phyloP scores from a whole-genome alignment of 2,888 invertebrate genomes.

The Myathropa florea region DNA sequence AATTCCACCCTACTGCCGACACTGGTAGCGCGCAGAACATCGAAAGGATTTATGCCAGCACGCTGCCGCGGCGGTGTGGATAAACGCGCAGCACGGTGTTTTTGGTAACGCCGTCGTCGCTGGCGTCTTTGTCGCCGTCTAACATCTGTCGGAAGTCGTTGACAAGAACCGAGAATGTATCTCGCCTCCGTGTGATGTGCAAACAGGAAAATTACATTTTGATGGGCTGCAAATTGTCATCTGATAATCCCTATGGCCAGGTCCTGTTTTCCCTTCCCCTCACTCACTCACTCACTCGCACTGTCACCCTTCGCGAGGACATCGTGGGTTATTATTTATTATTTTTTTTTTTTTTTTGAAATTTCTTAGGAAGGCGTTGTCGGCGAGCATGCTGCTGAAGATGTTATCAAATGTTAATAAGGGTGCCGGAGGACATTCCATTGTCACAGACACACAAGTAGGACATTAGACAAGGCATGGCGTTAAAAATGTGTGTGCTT shows the following conservation, averaged over 20 bases:
- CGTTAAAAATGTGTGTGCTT: conserved; percentile 64
- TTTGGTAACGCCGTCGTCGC: conserved; percentile 3
- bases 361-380: conserved; percentile 60
- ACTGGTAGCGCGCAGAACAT: conserved; percentile 17
- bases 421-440: conserved; percentile 66
- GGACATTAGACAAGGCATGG: conserved; percentile 46
- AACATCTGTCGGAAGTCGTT: conserved; percentile 74
- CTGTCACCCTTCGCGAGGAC: conserved; percentile 27
- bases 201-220: conserved; percentile 73
- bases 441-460: conserved; percentile 61
- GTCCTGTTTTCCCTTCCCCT: conserved; percentile 21
- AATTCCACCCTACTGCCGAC: conserved; percentile 31
- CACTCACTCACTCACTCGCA: neutral
- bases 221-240: conserved; percentile 74
- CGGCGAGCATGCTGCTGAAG: conserved; percentile 59
- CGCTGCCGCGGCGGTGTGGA: conserved; percentile 20
- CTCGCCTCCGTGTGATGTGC: conserved; percentile 65
- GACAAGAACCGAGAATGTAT: conserved; percentile 62
- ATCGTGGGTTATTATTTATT: neutral
- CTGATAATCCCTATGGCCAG: conserved; percentile 68
- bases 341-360: conserved; percentile 20
- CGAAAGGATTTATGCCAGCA: conserved; percentile 62
- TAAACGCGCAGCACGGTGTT: conserved; percentile 23
- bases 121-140: conserved; percentile 38
- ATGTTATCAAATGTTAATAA: conserved; percentile 71